These are phyloP conservation scores for Cecropterus lyciades DNA, from an alignment of 1,140 invertebrate genomes.

Conservation along the genomic window DNA sequence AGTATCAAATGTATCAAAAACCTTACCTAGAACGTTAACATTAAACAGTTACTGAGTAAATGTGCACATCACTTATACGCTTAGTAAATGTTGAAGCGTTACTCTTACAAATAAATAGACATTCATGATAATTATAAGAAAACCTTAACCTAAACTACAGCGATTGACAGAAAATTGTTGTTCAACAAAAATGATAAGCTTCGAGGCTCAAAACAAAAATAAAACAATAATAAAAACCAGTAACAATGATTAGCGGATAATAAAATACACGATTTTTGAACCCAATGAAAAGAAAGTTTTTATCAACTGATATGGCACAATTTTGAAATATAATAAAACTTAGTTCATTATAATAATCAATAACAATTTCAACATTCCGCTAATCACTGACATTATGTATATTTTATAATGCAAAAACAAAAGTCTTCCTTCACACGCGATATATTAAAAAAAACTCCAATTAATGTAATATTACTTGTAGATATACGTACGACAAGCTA, in stretches of 20 bases:
- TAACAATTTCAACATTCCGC: conserved; percentile 53
- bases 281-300: conserved; percentile 54
- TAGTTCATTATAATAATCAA: conserved; percentile 38
- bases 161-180: conserved; percentile 54
- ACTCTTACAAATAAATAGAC: conserved; percentile 80
- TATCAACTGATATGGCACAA: conserved; percentile 76
- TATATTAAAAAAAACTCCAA: conserved; percentile 53
- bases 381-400: conserved; percentile 68
- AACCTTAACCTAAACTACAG: conserved; percentile 74
- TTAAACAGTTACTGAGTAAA: conserved; percentile 78
- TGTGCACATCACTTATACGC: conserved; percentile 76
- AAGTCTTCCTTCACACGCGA: conserved; percentile 52
- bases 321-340: conserved; percentile 55
- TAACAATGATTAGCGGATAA: conserved; percentile 59
- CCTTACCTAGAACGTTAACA: conserved; percentile 73
- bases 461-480: too few species aligned
- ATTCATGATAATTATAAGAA: conserved; percentile 77
- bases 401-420: conserved; percentile 49
- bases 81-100: conserved; percentile 72
- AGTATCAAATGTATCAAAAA: conserved; percentile 84
- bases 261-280: conserved; percentile 42
- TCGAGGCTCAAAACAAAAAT: conserved; percentile 47
- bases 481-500: conserved; percentile 61
- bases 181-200: conserved; percentile 52
- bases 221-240: conserved; percentile 32